Evolutionary conservation across 1,140 invertebrate genomes (phyloP), one percentile per base, ranked within the genome.

Genomic region (Drosophila watanabei): DNA sequence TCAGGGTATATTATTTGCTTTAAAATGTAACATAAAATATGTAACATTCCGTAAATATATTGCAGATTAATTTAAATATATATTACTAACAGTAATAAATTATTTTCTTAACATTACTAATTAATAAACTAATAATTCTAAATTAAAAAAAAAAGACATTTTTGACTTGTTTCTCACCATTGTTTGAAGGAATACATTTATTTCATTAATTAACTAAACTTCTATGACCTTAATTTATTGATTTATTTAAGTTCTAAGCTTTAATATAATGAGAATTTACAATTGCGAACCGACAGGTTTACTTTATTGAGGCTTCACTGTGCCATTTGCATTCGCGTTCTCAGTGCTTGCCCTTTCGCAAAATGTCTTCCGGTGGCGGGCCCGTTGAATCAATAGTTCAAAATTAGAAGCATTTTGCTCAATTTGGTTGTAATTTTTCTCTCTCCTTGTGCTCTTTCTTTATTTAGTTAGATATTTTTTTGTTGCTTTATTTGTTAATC

Each of bases 331-430:
- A 57, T 75, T 81, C 63, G 78, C 52, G 78, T 85, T 79, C 77
- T 69, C 61, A 68, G 64, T 81, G 79, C 65, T 86, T 86, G 79
- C 83, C 83, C 83, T 87, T 86, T 86, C 64, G 82, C 64, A 75
- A 86, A 86, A 82, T 65, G 79, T 71, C 79, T 86, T 86, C 82
- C 82, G 82, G 79, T 75, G 73, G 52, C 43, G 45, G 64, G 16
- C 28, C 28, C 57, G 57, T 57, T 81, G 82, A 85, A 85, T 85
- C 82, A 84, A 84, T 84, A 84, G 82, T 68, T 82, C 30, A 51
- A 82, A 86, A 79, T 82, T 86, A 87, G 83, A 86, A 79, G 46
- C 32, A 73, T 48, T 62, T 28, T 37, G 63, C 46, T 79, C 60
- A 45, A 45, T 51, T 68, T 39, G 61, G 37, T 39, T 48, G 56